A percentile compares a stretch with the other conserved stretches of the same genome.
phyloP scores from a whole-genome alignment of 2,113 vertebrate species.

The Odobenus rosmarus region DNA sequence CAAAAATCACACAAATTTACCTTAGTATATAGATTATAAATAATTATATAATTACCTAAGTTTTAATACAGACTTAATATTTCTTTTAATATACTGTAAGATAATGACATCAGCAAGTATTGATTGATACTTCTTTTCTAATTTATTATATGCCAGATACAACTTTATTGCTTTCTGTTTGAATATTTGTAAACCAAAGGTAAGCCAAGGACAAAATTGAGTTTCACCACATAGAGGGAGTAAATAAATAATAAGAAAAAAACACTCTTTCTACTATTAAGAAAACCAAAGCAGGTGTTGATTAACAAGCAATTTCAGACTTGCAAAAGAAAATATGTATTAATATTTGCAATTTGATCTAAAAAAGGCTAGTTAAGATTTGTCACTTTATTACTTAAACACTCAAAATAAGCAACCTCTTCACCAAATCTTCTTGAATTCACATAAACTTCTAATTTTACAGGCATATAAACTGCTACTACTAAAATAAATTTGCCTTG shows the following conservation, averaged over 20 bases:
- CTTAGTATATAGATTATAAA: neutral
- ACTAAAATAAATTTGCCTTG: rapidly evolving
- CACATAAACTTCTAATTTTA: neutral
- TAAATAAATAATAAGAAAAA: neutral
- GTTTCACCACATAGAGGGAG: neutral
- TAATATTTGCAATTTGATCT: neutral
- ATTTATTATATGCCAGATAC: neutral
- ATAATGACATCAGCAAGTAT: neutral
- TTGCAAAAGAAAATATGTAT: neutral
- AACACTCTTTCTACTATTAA: neutral
- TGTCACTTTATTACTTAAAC: neutral
- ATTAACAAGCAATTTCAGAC: neutral
- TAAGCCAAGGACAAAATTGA: neutral
- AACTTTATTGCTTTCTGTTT: neutral
- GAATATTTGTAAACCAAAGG: neutral
- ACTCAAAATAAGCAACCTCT: neutral
- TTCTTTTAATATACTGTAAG: neutral
- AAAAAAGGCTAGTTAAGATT: neutral
- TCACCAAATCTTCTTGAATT: neutral
- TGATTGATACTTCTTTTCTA: neutral
- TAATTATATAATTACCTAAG: neutral
- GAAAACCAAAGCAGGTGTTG: neutral
- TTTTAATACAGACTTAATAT: neutral
- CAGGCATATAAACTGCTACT: neutral
- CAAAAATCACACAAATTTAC: neutral